Percentiles rank a stretch among this genome's conserved stretches.
Evolutionary conservation across 2,797 vertebrate species (phyloP).

Genomic region (Kryptopterus vitreolus): DNA sequence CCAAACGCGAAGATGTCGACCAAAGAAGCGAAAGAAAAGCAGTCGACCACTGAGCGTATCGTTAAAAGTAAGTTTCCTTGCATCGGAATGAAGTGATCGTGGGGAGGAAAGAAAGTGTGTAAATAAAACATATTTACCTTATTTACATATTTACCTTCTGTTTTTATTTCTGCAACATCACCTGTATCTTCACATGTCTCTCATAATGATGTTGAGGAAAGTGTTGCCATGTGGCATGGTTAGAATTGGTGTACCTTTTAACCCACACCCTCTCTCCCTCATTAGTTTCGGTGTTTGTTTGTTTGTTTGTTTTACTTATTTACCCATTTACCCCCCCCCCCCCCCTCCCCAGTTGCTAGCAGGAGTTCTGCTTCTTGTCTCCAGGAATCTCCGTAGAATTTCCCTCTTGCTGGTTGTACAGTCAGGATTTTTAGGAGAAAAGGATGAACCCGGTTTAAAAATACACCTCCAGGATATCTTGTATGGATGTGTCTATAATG

Average conservation of each 20-base stretch:
- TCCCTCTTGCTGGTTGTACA: not conserved
- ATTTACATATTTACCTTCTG: not conserved
- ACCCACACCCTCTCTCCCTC: too few relatives aligned
- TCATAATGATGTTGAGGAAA: not conserved
- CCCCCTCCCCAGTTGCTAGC: not conserved
- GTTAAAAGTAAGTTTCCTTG: constrained; percentile 73
- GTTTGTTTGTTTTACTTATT: not conserved
- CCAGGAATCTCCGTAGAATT: not conserved
- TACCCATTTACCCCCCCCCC: too few relatives aligned
- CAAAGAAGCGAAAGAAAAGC: constrained; percentile 75
- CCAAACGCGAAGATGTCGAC: constrained; percentile 70
- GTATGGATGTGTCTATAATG: too few relatives aligned
- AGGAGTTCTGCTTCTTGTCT: not conserved
- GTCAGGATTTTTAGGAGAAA: not conserved
- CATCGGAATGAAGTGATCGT: not conserved
- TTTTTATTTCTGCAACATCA: not conserved
- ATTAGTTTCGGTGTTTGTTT: too few relatives aligned
- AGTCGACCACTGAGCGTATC: constrained; percentile 79
- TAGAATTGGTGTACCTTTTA: not conserved
- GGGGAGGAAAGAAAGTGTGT: too few relatives aligned
- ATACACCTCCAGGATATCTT: not conserved
- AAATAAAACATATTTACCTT: not conserved
- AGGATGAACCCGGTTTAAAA: not conserved
- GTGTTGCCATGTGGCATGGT: not conserved
- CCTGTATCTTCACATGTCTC: not conserved